Conservation (phyloP, 2,113 vertebrate species). For the Mesocricetus auratus region DNA sequence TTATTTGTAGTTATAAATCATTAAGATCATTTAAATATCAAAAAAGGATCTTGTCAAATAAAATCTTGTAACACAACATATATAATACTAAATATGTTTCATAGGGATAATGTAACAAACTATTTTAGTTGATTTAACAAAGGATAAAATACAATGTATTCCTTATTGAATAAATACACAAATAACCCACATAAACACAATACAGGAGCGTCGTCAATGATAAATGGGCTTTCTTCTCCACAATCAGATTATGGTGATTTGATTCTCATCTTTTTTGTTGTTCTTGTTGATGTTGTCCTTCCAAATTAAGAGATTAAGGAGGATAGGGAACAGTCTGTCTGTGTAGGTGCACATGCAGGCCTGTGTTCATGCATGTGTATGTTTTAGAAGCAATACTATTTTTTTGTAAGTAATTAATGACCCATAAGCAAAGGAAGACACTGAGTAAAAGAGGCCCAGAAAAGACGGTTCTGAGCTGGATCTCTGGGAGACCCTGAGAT, state of each 20-base stretch:
- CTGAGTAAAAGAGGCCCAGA: not conserved
- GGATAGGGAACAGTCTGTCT: too few relatives aligned
- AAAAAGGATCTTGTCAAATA: not conserved
- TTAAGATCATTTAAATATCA: not conserved
- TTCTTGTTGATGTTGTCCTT: not conserved
- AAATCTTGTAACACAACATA: not conserved
- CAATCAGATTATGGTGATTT: not conserved
- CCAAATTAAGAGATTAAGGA: not conserved
- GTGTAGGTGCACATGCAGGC: too few relatives aligned
- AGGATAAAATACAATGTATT: not conserved
- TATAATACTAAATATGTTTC: constrained; percentile 8
- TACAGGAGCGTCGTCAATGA: not conserved
- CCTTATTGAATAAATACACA: not conserved
- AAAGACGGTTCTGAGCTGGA: not conserved
- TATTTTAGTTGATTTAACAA: not conserved
- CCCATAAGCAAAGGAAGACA: not conserved
- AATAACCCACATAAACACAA: not conserved
- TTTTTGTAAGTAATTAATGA: not conserved
- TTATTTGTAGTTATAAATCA: not conserved
- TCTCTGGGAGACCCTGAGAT: not conserved
- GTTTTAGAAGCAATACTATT: not conserved
- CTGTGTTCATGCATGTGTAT: not conserved
- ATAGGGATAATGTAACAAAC: not conserved
- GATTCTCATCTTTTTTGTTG: not conserved
- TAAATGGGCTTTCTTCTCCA: not conserved